Evolutionary conservation across 2,113 vertebrate genomes (phyloP).

Genomic region (Plestiodon gilberti): DNA sequence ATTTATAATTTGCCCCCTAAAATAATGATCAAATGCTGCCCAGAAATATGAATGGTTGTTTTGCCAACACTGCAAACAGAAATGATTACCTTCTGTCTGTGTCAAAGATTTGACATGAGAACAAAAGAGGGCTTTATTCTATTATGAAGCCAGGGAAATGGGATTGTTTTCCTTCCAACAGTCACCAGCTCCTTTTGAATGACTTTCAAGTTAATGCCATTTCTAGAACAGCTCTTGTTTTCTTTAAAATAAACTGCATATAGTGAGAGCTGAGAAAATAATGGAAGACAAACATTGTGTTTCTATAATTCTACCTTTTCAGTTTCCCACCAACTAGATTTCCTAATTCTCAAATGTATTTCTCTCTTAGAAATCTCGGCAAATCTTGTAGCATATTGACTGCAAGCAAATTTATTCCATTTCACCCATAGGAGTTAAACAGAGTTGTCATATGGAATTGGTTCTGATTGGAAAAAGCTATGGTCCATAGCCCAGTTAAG

Average conservation of each 20-base stretch:
- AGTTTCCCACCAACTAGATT: slow-evolving; percentile 1
- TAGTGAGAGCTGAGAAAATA: slow-evolving; percentile 21
- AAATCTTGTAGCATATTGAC: background rate
- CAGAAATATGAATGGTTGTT: slow-evolving; percentile 27
- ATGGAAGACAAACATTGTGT: slow-evolving; percentile 8
- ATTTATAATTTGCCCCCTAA: background rate
- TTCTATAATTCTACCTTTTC: slow-evolving; percentile 11
- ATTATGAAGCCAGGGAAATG: slow-evolving; percentile 26
- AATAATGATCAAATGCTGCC: slow-evolving; percentile 14
- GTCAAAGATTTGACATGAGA: slow-evolving; percentile 43
- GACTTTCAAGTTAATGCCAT: slow-evolving; percentile 40
- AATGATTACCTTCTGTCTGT: slow-evolving; percentile 34
- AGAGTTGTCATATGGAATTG: slow-evolving; percentile 17
- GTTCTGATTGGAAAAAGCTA: slow-evolving; percentile 9
- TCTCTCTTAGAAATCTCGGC: background rate
- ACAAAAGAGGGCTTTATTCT: slow-evolving; percentile 50
- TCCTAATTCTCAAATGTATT: slow-evolving; percentile 9
- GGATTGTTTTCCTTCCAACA: slow-evolving; percentile 50
- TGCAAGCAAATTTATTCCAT: background rate
- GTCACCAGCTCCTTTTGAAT: slow-evolving; percentile 39
- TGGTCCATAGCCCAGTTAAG: background rate
- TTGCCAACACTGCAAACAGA: slow-evolving; percentile 32
- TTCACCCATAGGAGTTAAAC: background rate
- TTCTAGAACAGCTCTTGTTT: slow-evolving; percentile 42
- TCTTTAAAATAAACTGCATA: slow-evolving; percentile 32